Evolutionary conservation across 2,888 invertebrate species (phyloP).

Genomic region (Opisthograptis luteolata): DNA sequence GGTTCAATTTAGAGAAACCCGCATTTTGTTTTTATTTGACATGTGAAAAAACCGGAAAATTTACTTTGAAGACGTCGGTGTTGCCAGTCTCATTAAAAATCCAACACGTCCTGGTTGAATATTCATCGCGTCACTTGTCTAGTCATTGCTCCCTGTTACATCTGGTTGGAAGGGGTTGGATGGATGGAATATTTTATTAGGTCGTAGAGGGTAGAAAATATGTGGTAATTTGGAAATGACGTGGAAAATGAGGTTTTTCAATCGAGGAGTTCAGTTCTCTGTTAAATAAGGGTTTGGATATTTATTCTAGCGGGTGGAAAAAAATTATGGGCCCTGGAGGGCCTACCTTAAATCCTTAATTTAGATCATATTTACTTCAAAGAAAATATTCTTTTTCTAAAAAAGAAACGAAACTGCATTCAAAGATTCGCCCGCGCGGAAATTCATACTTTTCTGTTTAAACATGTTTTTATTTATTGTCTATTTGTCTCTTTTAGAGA

Average conservation of each 20-base stretch:
- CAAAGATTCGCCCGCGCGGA: no score
- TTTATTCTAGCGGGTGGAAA: no score
- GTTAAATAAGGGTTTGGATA: no score
- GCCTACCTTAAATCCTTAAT: no score
- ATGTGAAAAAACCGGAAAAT: slow-evolving; percentile 8
- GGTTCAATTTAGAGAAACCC: not conserved
- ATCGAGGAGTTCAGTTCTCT: no score
- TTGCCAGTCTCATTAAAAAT: slow-evolving; percentile 48
- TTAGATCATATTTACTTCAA: no score
- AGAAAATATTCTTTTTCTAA: no score
- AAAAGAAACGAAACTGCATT: no score
- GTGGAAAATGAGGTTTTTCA: not conserved
- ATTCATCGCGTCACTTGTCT: slow-evolving; percentile 48
- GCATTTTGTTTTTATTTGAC: slow-evolving; percentile 2
- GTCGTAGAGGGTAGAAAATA: slow-evolving; percentile 9
- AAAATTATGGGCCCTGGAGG: no score
- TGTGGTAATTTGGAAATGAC: not conserved
- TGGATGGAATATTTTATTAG: slow-evolving; percentile 24
- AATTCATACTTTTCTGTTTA: no score
- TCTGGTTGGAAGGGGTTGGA: slow-evolving; percentile 18
- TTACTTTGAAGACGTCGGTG: slow-evolving; percentile 21
- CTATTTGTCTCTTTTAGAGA: no score
- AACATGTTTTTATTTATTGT: no score
- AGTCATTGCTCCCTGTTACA: slow-evolving; percentile 33
- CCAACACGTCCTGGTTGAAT: slow-evolving; percentile 47